Evolutionary conservation across 2,888 invertebrate species (phyloP).

Genomic region (Sinelater perroti): DNA sequence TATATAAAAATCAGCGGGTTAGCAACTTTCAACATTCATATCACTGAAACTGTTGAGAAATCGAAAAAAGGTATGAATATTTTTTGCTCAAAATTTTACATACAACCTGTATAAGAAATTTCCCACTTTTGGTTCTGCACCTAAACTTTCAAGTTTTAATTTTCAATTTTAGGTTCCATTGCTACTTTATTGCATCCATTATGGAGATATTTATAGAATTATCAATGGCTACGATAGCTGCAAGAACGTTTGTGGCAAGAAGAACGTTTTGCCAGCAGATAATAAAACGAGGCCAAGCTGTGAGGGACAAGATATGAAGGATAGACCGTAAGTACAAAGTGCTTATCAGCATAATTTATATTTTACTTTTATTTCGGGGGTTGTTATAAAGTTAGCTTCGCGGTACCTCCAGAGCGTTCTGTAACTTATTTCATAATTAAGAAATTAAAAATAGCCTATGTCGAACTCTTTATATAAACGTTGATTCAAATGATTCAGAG

Average conservation of each 20-base stretch:
- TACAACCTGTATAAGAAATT: no score
- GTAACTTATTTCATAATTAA: no score
- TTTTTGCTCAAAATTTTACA: no score
- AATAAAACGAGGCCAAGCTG: slow-evolving; percentile 57
- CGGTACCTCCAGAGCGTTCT: no score
- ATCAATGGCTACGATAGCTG: slow-evolving; percentile 72
- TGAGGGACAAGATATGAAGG: slow-evolving; percentile 60
- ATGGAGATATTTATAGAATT: slow-evolving; percentile 68
- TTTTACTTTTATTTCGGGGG: background rate
- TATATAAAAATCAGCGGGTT: no score
- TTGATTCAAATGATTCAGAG: no score
- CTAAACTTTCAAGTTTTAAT: background rate
- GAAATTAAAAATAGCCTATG: no score
- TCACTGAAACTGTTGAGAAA: no score
- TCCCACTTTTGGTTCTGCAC: no score
- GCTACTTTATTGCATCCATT: slow-evolving; percentile 57
- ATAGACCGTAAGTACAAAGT: slow-evolving; percentile 55
- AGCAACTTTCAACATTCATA: no score
- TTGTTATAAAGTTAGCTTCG: background rate
- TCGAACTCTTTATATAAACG: no score
- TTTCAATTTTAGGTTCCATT: slow-evolving; percentile 49
- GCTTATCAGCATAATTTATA: background rate
- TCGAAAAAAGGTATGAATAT: no score
- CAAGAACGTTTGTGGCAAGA: slow-evolving; percentile 70
- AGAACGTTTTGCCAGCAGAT: slow-evolving; percentile 53